Evolutionary conservation across 2,797 vertebrate species (phyloP), one percentile per base, ranked within the genome.

Genomic region (Loris lydekkerianus): DNA sequence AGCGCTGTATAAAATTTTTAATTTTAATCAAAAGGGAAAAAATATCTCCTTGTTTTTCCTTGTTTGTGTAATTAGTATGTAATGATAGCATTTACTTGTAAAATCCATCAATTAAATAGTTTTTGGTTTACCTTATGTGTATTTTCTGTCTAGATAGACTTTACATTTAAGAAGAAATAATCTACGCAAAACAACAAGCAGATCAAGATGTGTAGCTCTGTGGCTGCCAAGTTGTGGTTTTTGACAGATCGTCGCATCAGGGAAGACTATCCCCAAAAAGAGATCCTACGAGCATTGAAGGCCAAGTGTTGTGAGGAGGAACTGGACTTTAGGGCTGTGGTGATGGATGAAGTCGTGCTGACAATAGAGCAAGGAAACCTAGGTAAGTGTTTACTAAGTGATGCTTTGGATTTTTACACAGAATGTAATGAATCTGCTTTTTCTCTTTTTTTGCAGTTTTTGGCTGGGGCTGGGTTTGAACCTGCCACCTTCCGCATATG

Each of bases 301-400:
- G 97, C 98, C 94, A 99, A 99, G 65, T 99, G 99, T 96, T 99
- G 98, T 86, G 99, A 99, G 89, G 99, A 99, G 92, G 99, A 99
- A 37, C 85, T 99, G 46, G 98, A 99, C 91, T 99, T 99, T 34
- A 98, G 98, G 73, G 98, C 98, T 63, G 93, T 99, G 91, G 95
- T 99, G 92, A 99, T 99, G 98, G 99, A 99, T 92, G 98, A 99
- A 94, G 97, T 99, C 94, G 98, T 99, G 85, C 95, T 99, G 97
- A 99, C 99, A 91, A 97, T 99, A 15, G 99, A 99, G 80, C 98
- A 99, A 96, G 99, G 99, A 96, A 99, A 98, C 92, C 97, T 99
- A 43, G 99, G 99, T 99, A 97, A 99, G 98, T 94, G 97, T 93
- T 1, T 87, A 72, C 23, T 93, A 76, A 82, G 27, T 83, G 17